Base-by-base conservation (phyloP, 2,888 invertebrate species). In the Xylota segnis region DNA sequence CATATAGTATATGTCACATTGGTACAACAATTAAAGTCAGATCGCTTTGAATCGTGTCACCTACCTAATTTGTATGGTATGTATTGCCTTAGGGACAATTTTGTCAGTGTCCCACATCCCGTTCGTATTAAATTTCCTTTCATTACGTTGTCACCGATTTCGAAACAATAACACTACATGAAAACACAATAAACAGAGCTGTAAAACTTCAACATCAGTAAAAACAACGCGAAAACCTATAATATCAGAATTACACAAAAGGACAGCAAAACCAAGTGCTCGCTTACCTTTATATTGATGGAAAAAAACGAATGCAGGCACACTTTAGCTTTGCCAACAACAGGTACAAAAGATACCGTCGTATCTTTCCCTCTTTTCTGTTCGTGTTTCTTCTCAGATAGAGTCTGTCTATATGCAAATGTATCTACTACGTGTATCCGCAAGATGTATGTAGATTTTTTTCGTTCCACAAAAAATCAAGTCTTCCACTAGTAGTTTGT, bases 381-480 rank as follows among this genome's bases (percentile, higher is more conserved):
- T 54, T 68, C 54, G 58, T 72, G 9, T 77, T 78, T 63, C 74
- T 71, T 59, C 34, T 71, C 47, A 70, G 65, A 74, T 65, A 75
- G 65, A 32, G 50, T 70, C 47, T 70, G 40, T 71, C 34, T 58
- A 65, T 84, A 79, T 79, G 83, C 58, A 84, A 84, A 84, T 84
- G 75, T 70, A 70, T 82, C 58, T 56, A 76, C 70, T 56, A 18
- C 61, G 56, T 56, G 32, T 76, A 79, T 79, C 71, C 71, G 66
- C 52, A 54, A 45, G 52, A 56, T 52, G 23, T 16, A 65, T 16
- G 29, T 43, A 50, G 16, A 58, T 61, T 5, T 37, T 14, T 43
- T 63, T 68, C 72, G 54, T 63, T 77, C 32, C 68, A 74, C 61
- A 83, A 79, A 58, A 78, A 74, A 47, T 76, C 52, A 76, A 70